Conservation (phyloP, 2,797 vertebrate genomes). For the Erethizon dorsatum region DNA sequence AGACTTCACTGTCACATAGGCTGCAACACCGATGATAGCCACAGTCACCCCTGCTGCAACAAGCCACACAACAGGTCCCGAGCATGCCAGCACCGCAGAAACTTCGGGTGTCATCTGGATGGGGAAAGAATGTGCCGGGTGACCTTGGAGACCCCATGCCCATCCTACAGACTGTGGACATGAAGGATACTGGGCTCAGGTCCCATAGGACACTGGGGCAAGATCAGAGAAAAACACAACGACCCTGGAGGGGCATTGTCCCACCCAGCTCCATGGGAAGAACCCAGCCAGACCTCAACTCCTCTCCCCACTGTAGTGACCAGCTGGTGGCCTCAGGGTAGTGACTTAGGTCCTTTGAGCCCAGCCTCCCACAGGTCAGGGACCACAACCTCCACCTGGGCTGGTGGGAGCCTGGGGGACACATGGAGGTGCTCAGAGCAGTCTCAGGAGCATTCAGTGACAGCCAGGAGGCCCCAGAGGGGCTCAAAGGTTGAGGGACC, state of each 20-base stretch:
- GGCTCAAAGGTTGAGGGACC: background rate
- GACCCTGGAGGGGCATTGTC: background rate
- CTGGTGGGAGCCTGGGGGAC: background rate
- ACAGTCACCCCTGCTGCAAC: fast-evolving
- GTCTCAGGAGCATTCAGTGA: background rate
- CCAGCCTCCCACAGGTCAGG: background rate
- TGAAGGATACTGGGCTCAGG: background rate
- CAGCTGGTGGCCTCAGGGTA: background rate
- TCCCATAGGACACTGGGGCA: background rate
- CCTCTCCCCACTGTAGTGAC: background rate
- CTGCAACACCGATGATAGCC: fast-evolving
- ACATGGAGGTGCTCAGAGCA: background rate
- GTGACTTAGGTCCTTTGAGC: background rate
- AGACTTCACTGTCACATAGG: fast-evolving
- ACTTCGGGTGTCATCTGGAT: fast-evolving
- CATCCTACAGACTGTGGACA: background rate
- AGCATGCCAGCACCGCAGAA: fast-evolving
- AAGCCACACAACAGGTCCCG: fast-evolving
- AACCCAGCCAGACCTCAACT: background rate
- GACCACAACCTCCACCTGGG: fast-evolving
- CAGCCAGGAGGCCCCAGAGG: too few relatives aligned
- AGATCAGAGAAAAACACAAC: background rate
- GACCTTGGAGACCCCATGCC: background rate
- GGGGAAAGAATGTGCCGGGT: background rate
- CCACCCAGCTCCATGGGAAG: background rate